phyloP scores from a whole-genome alignment of 1,140 invertebrate genomes.

The Idris sp. region DNA sequence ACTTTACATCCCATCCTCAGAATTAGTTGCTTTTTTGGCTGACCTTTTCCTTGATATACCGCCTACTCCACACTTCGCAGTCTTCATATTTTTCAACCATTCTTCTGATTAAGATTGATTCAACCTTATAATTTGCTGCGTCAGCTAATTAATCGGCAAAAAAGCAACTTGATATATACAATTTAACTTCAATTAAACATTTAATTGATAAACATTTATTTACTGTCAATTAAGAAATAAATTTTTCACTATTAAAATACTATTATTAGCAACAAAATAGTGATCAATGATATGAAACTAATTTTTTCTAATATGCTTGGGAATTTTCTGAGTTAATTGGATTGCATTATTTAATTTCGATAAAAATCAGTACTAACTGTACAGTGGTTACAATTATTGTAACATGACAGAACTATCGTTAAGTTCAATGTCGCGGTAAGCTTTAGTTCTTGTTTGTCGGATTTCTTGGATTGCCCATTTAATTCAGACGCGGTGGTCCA shows the following conservation, averaged over 20 bases:
- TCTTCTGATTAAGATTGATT: neutral
- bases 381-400: slow-evolving; percentile 39
- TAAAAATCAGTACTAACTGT: too few relatives aligned
- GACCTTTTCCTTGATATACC: slow-evolving; percentile 28
- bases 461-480: slow-evolving; percentile 56
- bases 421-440: slow-evolving; percentile 66
- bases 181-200: too few relatives aligned
- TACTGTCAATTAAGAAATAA: too few relatives aligned
- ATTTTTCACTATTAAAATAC: too few relatives aligned
- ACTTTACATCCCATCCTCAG: slow-evolving; percentile 65
- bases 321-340: slow-evolving; percentile 33
- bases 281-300: too few relatives aligned
- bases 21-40: slow-evolving; percentile 41
- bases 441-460: slow-evolving; percentile 67
- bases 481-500: slow-evolving; percentile 63
- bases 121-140: neutral
- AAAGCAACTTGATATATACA: too few relatives aligned
- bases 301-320: slow-evolving; percentile 20
- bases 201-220: too few relatives aligned
- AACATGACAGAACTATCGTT: slow-evolving; percentile 58
- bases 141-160: slow-evolving; percentile 7
- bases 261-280: too few relatives aligned
- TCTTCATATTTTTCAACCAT: slow-evolving; percentile 14
- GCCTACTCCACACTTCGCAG: slow-evolving; percentile 10
- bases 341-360: slow-evolving; percentile 41